Evolutionary conservation across 2,888 invertebrate species (phyloP), one percentile per base, ranked within the genome.

Genomic region (Mythimna impura): DNA sequence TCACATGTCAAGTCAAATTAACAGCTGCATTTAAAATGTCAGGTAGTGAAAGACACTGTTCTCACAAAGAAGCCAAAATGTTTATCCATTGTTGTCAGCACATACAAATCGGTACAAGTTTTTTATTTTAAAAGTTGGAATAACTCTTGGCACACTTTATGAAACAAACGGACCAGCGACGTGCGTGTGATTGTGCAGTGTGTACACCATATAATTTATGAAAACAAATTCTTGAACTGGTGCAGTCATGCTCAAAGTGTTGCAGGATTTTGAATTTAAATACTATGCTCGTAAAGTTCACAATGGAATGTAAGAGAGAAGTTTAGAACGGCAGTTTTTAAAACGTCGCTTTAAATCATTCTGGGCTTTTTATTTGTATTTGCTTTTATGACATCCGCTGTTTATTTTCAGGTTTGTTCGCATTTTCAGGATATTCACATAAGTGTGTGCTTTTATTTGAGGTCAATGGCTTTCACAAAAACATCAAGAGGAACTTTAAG

Each of bases 341-440:
- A 80, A 78, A 61, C n/a, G 78, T 55, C 52, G 64, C 57, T 80
- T 68, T 79, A 70, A 73, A 82, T 80, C 80, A 83, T 66, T 54
- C 67, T 63, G 55, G 52, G 36, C 5, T 63, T 79, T 82, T 74
- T 68, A 80, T 80, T 78, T 73, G 30, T 57, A 60, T 82, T 71
- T 71, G 25, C 22, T 64, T 76, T 76, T 69, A 73, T 83, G 70
- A 83, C 55, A 68, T 74, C 67, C 61, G 65, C 40, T 66, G 34
- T 81, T 57, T 74, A 50, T 64, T 66, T 79, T 65, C 17, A 43
- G 65, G 17, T 66, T 61, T 65, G 17, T 30, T 25, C 10, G 17
- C 57, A 57, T 81, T 70, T 74, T 47, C 10, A 50, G 22, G 12
- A 10, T 64, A 64, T 67, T 7, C 36, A 50, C 20, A 52, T 17